Evolutionary conservation across 2,113 vertebrate genomes (phyloP).

Genomic region (Gasterosteus nipponicus): DNA sequence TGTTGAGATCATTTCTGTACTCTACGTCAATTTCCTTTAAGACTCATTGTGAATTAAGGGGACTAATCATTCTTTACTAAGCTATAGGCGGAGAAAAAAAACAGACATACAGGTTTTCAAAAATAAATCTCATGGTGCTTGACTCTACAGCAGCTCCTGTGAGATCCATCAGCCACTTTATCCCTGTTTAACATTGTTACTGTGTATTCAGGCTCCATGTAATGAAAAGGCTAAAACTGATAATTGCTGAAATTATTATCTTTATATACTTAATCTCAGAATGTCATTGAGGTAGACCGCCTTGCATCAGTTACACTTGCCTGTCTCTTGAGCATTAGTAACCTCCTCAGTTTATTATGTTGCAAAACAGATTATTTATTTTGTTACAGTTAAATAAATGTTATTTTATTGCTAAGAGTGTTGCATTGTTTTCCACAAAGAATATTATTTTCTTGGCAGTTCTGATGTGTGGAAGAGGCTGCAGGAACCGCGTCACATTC

Average conservation of each 20-base stretch:
- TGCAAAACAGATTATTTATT: slow-evolving; percentile 97
- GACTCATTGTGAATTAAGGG: background rate
- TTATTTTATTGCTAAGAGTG: slow-evolving; percentile 89
- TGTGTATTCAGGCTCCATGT: slow-evolving; percentile 22
- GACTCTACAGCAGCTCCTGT: slow-evolving; percentile 36
- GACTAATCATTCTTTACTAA: slow-evolving; percentile 7
- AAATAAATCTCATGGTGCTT: slow-evolving; percentile 38
- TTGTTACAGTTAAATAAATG: slow-evolving; percentile 96
- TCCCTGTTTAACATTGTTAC: slow-evolving; percentile 1
- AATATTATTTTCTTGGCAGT: slow-evolving; percentile 20
- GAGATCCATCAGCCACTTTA: background rate
- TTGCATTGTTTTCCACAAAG: slow-evolving; percentile 33
- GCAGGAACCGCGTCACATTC: slow-evolving; percentile 54
- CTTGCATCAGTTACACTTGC: slow-evolving; percentile 59
- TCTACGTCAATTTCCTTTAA: slow-evolving; percentile 12
- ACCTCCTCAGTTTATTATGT: slow-evolving; percentile 82
- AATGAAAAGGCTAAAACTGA: slow-evolving; percentile 18
- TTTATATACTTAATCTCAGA: slow-evolving; percentile 38
- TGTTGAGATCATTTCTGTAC: slow-evolving; percentile 40
- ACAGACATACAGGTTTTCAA: slow-evolving; percentile 19
- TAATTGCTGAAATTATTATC: slow-evolving; percentile 1
- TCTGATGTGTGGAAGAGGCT: slow-evolving; percentile 45
- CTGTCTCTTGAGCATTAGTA: slow-evolving; percentile 61
- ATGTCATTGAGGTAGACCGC: slow-evolving; percentile 50
- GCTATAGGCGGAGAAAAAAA: background rate